Conservation (phyloP, 2,888 invertebrate species). For the Seira musarum region DNA sequence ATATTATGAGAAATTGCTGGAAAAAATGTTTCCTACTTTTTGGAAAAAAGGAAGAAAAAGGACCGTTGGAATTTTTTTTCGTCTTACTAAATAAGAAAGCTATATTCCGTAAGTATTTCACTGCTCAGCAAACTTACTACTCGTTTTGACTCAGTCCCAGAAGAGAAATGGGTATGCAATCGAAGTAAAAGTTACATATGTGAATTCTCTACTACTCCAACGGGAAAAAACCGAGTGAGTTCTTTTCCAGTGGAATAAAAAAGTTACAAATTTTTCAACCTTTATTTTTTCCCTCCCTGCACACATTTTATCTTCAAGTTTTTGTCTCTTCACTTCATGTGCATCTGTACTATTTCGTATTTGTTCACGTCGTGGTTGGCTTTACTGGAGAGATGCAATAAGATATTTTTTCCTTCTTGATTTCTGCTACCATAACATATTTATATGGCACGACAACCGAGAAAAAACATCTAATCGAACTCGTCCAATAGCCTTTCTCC, state of each 20-base stretch:
- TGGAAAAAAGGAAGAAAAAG: too few species aligned
- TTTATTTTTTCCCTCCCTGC: slow-evolving; percentile 27
- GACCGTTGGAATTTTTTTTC: neutral
- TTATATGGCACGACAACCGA: slow-evolving; percentile 10
- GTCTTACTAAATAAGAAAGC: neutral
- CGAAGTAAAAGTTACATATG: slow-evolving; percentile 10
- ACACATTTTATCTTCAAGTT: slow-evolving; percentile 30
- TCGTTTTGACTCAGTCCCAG: slow-evolving; percentile 2
- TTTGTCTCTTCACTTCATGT: slow-evolving; percentile 32
- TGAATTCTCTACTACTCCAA: neutral
- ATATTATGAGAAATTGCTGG: slow-evolving; percentile 5
- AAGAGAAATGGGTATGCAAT: slow-evolving; percentile 19
- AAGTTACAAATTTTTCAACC: slow-evolving; percentile 27
- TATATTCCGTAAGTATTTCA: neutral
- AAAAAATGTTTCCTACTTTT: neutral
- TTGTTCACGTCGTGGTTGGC: neutral
- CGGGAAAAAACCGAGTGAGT: neutral
- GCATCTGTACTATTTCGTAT: slow-evolving; percentile 24
- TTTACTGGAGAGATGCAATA: neutral
- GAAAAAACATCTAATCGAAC: slow-evolving; percentile 51
- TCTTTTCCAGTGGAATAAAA: slow-evolving; percentile 1
- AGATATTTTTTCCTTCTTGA: slow-evolving; percentile 37
- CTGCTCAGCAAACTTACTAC: neutral
- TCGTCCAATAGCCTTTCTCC: slow-evolving; percentile 43
- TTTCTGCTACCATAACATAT: slow-evolving; percentile 20